Percentiles rank a stretch among this genome's conserved stretches.
Conservation (phyloP, 1,140 invertebrate genomes). For the Coptotermes formosanus region DNA sequence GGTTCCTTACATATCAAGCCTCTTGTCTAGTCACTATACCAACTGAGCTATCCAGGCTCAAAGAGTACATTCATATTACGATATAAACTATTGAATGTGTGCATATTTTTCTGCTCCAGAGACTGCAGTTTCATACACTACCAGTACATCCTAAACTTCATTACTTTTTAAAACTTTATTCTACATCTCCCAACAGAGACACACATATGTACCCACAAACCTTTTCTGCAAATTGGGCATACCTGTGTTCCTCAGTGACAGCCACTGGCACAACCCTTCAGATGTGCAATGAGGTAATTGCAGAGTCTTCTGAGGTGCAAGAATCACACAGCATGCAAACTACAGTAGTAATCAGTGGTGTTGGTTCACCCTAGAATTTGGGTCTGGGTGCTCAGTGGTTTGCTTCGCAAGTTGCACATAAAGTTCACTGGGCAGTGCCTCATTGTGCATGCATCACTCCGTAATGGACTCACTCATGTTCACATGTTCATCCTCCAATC, state of each 20-base stretch:
- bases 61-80: no score
- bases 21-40: no score
- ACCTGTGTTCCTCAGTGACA: slow-evolving; percentile 93
- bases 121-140: no score
- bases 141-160: no score
- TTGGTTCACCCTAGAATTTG: slow-evolving; percentile 81
- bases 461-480: slow-evolving; percentile 84
- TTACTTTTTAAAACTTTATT: no score
- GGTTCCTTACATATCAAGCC: no score
- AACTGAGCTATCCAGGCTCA: no score
- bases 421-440: slow-evolving; percentile 83
- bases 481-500: slow-evolving; percentile 82
- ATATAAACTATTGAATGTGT: no score
- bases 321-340: slow-evolving; percentile 81
- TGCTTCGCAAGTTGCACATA: slow-evolving; percentile 92
- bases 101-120: no score
- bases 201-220: slow-evolving; percentile 46
- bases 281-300: slow-evolving; percentile 86
- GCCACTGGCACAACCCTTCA: slow-evolving; percentile 85
- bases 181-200: neutral
- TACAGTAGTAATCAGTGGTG: slow-evolving; percentile 91
- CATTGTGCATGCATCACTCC: slow-evolving; percentile 86
- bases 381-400: slow-evolving; percentile 90
- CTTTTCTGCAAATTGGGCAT: slow-evolving; percentile 90
- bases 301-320: slow-evolving; percentile 83